These are phyloP conservation scores for Athripsodes cinereus DNA, from an alignment of 2,888 invertebrate species.

Conservation along the genomic window DNA sequence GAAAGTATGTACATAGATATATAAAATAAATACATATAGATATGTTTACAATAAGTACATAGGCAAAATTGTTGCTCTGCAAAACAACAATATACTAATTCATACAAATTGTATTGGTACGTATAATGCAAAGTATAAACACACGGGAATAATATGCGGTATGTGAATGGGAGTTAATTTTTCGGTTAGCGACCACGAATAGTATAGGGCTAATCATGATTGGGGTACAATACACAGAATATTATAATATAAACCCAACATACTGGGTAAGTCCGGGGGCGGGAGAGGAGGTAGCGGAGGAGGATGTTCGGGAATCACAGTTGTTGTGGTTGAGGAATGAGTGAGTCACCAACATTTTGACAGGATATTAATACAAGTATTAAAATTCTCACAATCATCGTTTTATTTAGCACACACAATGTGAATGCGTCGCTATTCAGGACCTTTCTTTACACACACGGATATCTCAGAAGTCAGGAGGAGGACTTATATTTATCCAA, in stretches of 20 bases:
- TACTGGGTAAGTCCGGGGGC: too few species aligned
- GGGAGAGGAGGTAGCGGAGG: neutral
- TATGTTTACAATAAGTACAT: too few species aligned
- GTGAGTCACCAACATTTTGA: neutral
- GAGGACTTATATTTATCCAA: too few species aligned
- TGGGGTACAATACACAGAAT: slow-evolving; percentile 9
- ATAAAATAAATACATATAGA: too few species aligned
- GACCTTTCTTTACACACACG: too few species aligned
- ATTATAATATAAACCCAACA: too few species aligned
- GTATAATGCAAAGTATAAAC: slow-evolving; percentile 20
- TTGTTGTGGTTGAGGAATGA: neutral
- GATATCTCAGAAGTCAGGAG: too few species aligned
- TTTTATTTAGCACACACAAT: too few species aligned
- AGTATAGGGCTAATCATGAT: slow-evolving; percentile 26
- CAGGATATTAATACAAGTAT: too few species aligned
- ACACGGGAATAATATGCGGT: slow-evolving; percentile 7
- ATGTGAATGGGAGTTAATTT: slow-evolving; percentile 26
- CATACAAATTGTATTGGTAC: slow-evolving; percentile 15
- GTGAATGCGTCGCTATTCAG: too few species aligned
- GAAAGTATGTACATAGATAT: too few species aligned
- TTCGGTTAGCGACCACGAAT: slow-evolving; percentile 27
- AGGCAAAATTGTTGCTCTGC: neutral
- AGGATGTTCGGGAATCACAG: neutral
- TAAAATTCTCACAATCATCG: too few species aligned
- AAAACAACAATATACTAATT: slow-evolving; percentile 3